Evolutionary conservation across 2,113 vertebrate species (phyloP).

Genomic region (Urocitellus parryii): DNA sequence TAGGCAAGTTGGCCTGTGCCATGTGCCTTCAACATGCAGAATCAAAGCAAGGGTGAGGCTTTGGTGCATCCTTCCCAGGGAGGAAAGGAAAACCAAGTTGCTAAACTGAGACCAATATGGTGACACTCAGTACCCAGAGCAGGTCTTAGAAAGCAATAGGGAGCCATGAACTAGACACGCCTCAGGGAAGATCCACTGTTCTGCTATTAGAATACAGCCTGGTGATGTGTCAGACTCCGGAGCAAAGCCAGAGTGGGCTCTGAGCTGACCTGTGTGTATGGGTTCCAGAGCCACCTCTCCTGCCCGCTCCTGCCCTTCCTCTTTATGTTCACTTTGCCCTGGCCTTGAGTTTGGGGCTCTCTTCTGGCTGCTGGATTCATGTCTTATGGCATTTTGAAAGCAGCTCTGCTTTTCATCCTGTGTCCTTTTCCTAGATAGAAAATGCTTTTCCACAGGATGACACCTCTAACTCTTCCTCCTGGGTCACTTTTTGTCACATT

Average conservation of each 20-base stretch:
- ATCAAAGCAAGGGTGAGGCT: neutral
- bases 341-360: neutral
- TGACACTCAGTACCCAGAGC: neutral
- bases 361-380: neutral
- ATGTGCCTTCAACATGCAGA: neutral
- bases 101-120: neutral
- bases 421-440: neutral
- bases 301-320: neutral
- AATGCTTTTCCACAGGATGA: neutral
- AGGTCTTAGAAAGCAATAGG: neutral
- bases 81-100: neutral
- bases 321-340: neutral
- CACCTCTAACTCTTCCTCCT: neutral
- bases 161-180: neutral
- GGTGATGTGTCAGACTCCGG: neutral
- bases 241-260: neutral
- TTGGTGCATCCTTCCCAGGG: neutral
- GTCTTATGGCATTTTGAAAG: neutral
- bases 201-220: rapidly evolving
- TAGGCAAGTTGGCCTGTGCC: neutral
- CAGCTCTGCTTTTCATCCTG: neutral
- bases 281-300: neutral
- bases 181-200: rapidly evolving
- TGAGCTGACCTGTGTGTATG: neutral
- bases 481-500: neutral